Conservation (phyloP, 2,888 invertebrate species). For the Cataglyphis cursor region DNA sequence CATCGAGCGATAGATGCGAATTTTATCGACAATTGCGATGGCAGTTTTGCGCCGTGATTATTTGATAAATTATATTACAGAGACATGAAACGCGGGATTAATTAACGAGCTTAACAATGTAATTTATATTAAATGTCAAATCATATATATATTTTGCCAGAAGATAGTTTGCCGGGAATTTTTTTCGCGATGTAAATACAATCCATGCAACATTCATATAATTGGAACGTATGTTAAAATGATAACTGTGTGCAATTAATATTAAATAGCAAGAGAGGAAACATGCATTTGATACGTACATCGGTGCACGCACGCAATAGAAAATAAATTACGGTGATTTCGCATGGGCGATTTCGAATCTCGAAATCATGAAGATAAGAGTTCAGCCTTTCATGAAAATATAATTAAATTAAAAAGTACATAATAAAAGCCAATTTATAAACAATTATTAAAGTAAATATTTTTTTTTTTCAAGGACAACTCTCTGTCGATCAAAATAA, state of each 20-base stretch:
- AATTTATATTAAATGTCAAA: not conserved
- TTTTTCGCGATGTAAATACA: slow-evolving; percentile 36
- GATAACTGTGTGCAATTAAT: slow-evolving; percentile 47
- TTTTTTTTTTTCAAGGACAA: not conserved
- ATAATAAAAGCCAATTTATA: slow-evolving; percentile 1
- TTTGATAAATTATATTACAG: slow-evolving; percentile 17
- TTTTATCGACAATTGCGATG: slow-evolving; percentile 20
- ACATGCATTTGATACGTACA: slow-evolving; percentile 32
- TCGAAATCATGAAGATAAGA: slow-evolving; percentile 28
- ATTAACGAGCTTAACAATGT: not conserved
- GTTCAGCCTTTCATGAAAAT: not conserved
- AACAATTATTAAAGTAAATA: not conserved
- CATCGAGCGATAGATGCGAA: slow-evolving; percentile 12
- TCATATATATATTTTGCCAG: not conserved
- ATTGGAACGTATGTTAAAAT: slow-evolving; percentile 48
- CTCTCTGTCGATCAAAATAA: not conserved
- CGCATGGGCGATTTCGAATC: slow-evolving; percentile 14
- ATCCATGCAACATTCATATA: slow-evolving; percentile 45
- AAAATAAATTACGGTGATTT: slow-evolving; percentile 19
- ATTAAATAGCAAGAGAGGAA: slow-evolving; percentile 25
- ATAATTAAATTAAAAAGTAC: slow-evolving; percentile 8
- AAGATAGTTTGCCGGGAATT: not conserved
- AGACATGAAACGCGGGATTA: not conserved
- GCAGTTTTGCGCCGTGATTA: not conserved
- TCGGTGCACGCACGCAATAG: slow-evolving; percentile 43